Evolutionary conservation across 2,888 invertebrate genomes (phyloP).

Genomic region (Heteropelma amictum): DNA sequence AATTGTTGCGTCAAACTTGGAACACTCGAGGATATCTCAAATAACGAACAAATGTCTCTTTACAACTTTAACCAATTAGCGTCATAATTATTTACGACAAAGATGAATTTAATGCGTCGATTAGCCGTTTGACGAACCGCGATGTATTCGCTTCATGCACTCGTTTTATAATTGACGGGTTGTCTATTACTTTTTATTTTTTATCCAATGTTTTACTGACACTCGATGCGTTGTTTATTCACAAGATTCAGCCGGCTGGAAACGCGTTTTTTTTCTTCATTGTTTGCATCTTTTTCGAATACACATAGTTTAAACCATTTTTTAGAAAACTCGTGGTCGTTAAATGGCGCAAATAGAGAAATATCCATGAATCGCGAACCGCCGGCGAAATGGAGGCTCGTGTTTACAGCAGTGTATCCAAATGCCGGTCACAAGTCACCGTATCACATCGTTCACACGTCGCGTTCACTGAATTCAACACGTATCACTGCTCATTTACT

Average conservation of each 20-base stretch:
- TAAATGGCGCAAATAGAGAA: slow-evolving; percentile 15
- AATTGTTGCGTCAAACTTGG: too few relatives aligned
- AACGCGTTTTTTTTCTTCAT: not conserved
- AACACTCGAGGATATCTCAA: too few relatives aligned
- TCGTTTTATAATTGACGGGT: not conserved
- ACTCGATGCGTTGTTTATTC: slow-evolving; percentile 18
- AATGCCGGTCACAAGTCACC: slow-evolving; percentile 52
- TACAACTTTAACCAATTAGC: not conserved
- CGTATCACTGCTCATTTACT: slow-evolving; percentile 35
- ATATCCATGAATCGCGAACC: slow-evolving; percentile 44
- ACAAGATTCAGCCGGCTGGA: slow-evolving; percentile 1
- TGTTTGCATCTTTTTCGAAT: not conserved
- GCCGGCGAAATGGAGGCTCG: slow-evolving; percentile 39
- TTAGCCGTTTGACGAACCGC: not conserved
- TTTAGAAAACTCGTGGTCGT: slow-evolving; percentile 15
- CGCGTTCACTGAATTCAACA: slow-evolving; percentile 45
- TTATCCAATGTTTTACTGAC: not conserved
- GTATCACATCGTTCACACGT: slow-evolving; percentile 51
- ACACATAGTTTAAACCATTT: slow-evolving; percentile 6
- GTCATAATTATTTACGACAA: slow-evolving; percentile 4
- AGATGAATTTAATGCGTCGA: not conserved
- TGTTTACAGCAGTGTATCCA: slow-evolving; percentile 54
- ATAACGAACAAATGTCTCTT: too few relatives aligned
- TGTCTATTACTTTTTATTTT: not conserved
- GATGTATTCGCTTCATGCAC: slow-evolving; percentile 2